Evolutionary conservation across 2,113 vertebrate species (phyloP).

Genomic region (Merops nubicus): DNA sequence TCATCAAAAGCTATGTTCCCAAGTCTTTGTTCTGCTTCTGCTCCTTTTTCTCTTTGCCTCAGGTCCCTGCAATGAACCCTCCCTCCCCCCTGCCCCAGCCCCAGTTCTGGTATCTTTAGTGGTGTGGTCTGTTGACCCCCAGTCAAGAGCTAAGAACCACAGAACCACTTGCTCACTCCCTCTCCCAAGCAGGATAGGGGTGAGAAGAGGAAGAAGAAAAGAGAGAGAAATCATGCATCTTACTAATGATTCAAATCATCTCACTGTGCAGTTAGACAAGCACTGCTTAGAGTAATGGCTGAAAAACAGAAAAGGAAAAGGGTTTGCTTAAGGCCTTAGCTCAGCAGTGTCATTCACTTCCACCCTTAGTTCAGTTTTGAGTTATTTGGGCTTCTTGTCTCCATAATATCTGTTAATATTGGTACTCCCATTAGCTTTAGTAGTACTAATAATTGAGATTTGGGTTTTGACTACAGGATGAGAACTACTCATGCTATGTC

Average conservation of each 20-base stretch:
- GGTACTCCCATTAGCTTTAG: background rate
- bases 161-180: background rate
- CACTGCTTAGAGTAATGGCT: background rate
- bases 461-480: background rate
- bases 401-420: background rate
- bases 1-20: background rate
- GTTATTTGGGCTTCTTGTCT: background rate
- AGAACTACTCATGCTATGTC: background rate
- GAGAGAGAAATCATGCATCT: background rate
- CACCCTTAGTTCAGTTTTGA: background rate
- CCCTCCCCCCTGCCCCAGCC: too few species aligned
- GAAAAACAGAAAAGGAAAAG: background rate
- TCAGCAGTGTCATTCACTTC: background rate
- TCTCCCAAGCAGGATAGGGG: background rate
- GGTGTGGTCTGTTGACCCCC: background rate
- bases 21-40: background rate
- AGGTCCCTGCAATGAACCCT: background rate
- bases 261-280: background rate
- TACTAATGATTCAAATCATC: background rate
- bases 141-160: background rate
- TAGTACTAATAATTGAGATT: background rate
- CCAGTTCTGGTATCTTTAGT: background rate
- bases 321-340: background rate
- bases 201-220: background rate
- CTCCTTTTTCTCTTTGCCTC: background rate